These are phyloP conservation scores for Calameuta idolon DNA, from an alignment of 2,888 invertebrate genomes.

Conservation along the genomic window DNA sequence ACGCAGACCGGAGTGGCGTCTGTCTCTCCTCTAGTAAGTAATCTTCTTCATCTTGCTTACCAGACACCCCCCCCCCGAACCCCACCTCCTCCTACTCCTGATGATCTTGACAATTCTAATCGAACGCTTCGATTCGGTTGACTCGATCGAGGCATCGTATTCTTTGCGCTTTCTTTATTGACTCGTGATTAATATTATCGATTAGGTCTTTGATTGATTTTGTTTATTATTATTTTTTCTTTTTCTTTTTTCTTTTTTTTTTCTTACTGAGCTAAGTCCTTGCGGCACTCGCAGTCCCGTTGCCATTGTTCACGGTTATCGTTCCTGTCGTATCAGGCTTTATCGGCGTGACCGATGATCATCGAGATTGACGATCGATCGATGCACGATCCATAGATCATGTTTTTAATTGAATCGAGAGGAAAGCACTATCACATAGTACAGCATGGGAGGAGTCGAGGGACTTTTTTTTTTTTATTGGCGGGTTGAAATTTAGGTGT, in stretches of 20 bases:
- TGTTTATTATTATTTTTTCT: background rate
- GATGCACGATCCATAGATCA: background rate
- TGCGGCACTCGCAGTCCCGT: background rate
- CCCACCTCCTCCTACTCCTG: too few relatives aligned
- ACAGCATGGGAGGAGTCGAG: background rate
- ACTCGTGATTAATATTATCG: background rate
- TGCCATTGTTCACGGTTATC: background rate
- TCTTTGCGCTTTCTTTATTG: background rate
- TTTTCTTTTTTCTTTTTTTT: background rate
- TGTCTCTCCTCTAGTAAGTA: constrained; percentile 61
- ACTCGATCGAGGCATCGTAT: background rate
- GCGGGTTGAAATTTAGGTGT: background rate
- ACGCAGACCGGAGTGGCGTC: constrained; percentile 59
- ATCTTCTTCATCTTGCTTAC: constrained; percentile 10
- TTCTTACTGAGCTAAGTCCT: background rate
- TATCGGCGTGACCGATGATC: background rate
- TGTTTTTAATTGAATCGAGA: background rate
- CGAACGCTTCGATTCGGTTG: background rate
- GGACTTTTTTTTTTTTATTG: background rate
- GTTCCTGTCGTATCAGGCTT: background rate
- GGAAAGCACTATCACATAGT: constrained; percentile 1
- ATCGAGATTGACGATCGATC: background rate
- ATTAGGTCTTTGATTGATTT: background rate
- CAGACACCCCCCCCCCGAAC: too few relatives aligned
- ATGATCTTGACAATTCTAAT: background rate